Evolutionary conservation across 2,888 invertebrate genomes (phyloP).

Genomic region (Leptopilina drosophilae): DNA sequence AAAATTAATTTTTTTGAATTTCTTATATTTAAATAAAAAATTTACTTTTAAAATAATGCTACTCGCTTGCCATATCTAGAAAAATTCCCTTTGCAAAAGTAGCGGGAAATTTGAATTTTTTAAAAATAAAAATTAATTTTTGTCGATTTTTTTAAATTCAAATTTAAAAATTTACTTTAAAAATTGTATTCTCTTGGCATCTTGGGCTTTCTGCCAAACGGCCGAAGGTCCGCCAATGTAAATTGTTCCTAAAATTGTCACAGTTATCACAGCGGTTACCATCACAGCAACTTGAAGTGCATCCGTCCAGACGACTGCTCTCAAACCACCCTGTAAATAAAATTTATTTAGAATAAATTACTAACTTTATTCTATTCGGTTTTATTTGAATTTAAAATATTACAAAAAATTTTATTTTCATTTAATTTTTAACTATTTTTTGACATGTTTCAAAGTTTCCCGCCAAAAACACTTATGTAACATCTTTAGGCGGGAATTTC

Average conservation of each 20-base stretch:
- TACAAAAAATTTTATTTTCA: not conserved
- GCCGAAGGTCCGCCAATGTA: conserved; percentile 69
- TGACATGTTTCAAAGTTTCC: not conserved
- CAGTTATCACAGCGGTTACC: conserved; percentile 68
- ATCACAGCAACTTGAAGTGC: conserved; percentile 73
- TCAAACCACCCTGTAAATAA: conserved; percentile 71
- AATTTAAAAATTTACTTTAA: conserved; percentile 67
- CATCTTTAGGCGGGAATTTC: not conserved
- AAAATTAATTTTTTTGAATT: not conserved
- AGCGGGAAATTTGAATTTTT: too few relatives aligned
- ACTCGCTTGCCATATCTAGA: too few relatives aligned
- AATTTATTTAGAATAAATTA: not conserved
- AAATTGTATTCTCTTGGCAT: conserved; percentile 70
- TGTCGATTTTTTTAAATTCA: not conserved
- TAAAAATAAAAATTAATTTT: too few relatives aligned
- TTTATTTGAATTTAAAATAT: too few relatives aligned
- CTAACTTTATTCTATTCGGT: too few relatives aligned
- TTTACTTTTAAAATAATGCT: too few relatives aligned
- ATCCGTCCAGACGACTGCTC: conserved; percentile 76
- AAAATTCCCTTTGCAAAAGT: too few relatives aligned
- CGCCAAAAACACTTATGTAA: not conserved
- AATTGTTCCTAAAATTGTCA: conserved; percentile 71
- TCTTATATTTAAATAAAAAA: too few relatives aligned
- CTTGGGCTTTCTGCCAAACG: conserved; percentile 69
- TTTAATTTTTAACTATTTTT: not conserved